Evolutionary conservation across 2,113 vertebrate genomes (phyloP), one percentile per base, ranked within the genome.

Genomic region (Gracilinanus agilis): DNA sequence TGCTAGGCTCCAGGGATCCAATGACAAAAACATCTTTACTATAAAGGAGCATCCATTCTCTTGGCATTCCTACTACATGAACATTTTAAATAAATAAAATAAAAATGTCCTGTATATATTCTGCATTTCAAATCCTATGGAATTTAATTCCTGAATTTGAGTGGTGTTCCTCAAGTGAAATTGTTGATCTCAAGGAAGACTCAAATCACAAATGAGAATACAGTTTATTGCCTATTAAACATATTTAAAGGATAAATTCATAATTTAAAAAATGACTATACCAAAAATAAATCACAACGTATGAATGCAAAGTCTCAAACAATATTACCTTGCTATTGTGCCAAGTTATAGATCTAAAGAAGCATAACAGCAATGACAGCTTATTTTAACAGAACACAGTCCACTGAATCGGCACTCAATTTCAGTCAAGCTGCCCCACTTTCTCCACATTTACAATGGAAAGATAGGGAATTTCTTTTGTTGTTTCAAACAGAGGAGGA

Each of bases 71-170:
- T 40, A 21, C 19, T 8, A 8, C 23, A 40, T 83, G 34, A 40
- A 83, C 8, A 40, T 83, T 40, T 83, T 83, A 34, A 49, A 49
- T 49, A 49, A 49, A 49, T 49, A 49, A 49, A 49, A 49, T 83
- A 83, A 83, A 83, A n/a, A 58, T 24, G 8, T 58, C 0, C 25
- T 58, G 56, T 10, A 67, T 34, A 40, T 40, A 6, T 93, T 93
- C 24, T 61, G 10, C 89, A n/a, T 91, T 94, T 88, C 24, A 29
- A 83, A 67, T 40, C 29, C 44, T 49, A 83, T 93, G 55, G 44
- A 90, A 34, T 56, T 91, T 93, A 16, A 93, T 89, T 93, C 95
- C 95, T 92, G 92, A 93, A 94, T 61, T 91, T 92, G 94, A 95
- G 88, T 25, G 54, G 21, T 13, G 55, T 93, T 93, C 54, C 90